Evolutionary conservation across 2,888 invertebrate genomes (phyloP).

Genomic region (Crossocerus cetratus): DNA sequence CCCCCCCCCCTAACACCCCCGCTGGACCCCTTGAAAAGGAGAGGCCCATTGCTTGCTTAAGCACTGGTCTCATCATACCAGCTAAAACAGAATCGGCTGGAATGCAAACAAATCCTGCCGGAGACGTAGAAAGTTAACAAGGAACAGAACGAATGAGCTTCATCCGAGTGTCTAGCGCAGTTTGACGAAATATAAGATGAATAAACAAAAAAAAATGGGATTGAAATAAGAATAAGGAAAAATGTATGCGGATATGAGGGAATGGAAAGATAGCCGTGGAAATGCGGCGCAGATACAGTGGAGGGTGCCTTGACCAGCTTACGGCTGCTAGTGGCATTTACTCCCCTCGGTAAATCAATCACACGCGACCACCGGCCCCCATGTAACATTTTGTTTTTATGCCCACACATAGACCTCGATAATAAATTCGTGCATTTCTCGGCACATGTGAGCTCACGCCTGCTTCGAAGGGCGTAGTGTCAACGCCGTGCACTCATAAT

Average conservation of each 20-base stretch:
- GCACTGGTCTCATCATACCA: not conserved
- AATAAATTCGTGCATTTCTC: conserved; percentile 9
- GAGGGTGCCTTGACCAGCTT: conserved; percentile 32
- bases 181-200: too few relatives aligned
- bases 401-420: conserved; percentile 20
- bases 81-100: not conserved
- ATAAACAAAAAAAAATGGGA: too few relatives aligned
- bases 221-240: too few relatives aligned
- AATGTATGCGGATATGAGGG: too few relatives aligned
- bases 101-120: too few relatives aligned
- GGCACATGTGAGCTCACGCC: conserved; percentile 38
- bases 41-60: conserved; percentile 26
- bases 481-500: conserved; percentile 31
- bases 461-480: conserved; percentile 18
- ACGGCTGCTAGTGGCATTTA: conserved; percentile 59
- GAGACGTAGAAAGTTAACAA: too few relatives aligned
- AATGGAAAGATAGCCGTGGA: too few relatives aligned
- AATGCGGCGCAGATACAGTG: conserved; percentile 4
- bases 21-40: conserved; percentile 26
- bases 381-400: conserved; percentile 61
- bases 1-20: not conserved
- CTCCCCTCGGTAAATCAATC: conserved; percentile 66
- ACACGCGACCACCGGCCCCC: conserved; percentile 48
- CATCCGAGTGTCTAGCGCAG: too few relatives aligned
- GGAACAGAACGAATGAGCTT: too few relatives aligned